phyloP scores from a whole-genome alignment of 2,113 vertebrate species.

The Chionomys nivalis region DNA sequence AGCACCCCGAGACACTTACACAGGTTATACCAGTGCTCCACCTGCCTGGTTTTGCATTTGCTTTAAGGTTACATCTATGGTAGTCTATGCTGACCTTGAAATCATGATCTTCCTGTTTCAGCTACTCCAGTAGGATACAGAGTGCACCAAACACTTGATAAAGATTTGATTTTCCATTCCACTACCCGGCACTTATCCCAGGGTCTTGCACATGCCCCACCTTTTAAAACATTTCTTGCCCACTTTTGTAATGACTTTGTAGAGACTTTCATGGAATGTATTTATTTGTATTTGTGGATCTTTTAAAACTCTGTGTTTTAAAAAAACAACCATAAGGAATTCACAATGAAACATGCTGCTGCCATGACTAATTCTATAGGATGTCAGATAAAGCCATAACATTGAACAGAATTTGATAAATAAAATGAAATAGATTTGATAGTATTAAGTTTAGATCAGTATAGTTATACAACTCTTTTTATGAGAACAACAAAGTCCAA shows the following conservation, averaged over 20 bases:
- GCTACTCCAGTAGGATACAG: background rate
- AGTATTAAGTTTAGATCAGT: background rate
- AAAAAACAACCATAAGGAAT: background rate
- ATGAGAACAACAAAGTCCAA: background rate
- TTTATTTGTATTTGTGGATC: background rate
- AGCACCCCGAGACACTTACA: background rate
- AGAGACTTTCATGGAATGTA: background rate
- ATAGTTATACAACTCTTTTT: background rate
- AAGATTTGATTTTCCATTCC: background rate
- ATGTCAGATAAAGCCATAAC: background rate
- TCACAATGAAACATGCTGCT: background rate
- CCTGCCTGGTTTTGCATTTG: background rate
- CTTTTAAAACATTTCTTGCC: background rate
- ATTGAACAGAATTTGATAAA: background rate
- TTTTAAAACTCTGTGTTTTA: conserved; percentile 26
- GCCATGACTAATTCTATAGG: background rate
- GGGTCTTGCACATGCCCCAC: background rate
- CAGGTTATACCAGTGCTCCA: no score
- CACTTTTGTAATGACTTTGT: background rate
- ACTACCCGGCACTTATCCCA: no score
- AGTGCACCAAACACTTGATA: background rate
- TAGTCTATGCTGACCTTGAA: background rate
- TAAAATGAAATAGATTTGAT: background rate
- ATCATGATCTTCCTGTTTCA: no score
- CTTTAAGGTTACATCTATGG: background rate